Conservation (phyloP, 2,113 vertebrate genomes). For the Engystomops pustulosus region DNA sequence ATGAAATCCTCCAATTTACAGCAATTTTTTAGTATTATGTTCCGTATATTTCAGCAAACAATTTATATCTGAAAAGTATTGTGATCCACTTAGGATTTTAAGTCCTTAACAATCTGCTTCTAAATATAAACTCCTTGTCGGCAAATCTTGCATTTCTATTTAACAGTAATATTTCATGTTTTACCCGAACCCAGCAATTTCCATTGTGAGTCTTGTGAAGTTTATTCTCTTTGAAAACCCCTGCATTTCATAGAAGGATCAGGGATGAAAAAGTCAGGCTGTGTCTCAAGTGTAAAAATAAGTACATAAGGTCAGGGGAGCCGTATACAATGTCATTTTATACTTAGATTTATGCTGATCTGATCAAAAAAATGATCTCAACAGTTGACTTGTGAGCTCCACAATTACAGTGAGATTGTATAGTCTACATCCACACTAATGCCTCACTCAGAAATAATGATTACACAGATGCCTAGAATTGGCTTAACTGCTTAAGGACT, state of each 20-base stretch:
- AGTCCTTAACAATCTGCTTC: not conserved
- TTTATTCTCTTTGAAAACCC: constrained; percentile 19
- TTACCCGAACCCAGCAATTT: not conserved
- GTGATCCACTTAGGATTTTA: not conserved
- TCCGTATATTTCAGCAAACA: not conserved
- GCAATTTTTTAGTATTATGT: no score
- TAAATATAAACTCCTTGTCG: not conserved
- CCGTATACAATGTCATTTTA: not conserved
- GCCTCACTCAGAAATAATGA: no score
- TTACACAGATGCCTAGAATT: no score
- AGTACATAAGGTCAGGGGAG: not conserved
- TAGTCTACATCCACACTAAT: not conserved
- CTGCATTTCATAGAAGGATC: not conserved
- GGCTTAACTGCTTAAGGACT: no score
- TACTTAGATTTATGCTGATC: not conserved
- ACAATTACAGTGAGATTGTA: not conserved
- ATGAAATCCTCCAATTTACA: no score
- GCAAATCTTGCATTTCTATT: not conserved
- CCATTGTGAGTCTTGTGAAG: not conserved
- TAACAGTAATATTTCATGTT: not conserved
- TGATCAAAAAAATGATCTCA: not conserved
- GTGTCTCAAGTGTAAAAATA: not conserved
- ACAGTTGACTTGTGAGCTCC: not conserved
- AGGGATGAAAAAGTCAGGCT: not conserved
- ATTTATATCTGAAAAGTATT: not conserved